Evolutionary conservation across 2,888 invertebrate genomes (phyloP).

Genomic region (Luperina testacea): DNA sequence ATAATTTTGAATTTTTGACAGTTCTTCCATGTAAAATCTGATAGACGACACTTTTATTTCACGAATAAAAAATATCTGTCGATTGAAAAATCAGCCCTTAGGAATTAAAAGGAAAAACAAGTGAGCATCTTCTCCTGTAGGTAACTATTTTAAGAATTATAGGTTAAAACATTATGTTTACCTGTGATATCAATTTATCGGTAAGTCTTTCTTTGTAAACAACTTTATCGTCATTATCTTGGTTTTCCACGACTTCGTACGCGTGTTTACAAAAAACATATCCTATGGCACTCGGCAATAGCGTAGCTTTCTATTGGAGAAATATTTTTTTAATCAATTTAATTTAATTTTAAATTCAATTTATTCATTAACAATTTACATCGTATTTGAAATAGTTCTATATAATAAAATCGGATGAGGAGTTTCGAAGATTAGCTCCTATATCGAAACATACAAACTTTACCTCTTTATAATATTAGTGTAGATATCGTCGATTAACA

Average conservation of each 20-base stretch:
- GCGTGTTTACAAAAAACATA: background rate
- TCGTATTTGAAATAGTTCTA: no score
- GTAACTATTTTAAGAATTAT: background rate
- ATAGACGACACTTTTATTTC: no score
- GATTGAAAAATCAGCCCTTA: no score
- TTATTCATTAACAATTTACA: no score
- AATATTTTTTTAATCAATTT: no score
- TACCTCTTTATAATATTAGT: background rate
- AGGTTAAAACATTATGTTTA: background rate
- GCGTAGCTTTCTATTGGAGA: no score
- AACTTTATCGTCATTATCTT: background rate
- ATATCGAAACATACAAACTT: background rate
- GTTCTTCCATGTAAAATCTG: no score
- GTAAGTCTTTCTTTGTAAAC: background rate
- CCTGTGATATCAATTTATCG: background rate
- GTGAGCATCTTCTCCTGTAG: background rate
- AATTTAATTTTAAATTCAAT: no score
- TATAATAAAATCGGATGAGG: no score
- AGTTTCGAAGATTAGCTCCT: background rate
- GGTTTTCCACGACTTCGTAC: background rate
- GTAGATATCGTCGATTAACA: constrained; percentile 1
- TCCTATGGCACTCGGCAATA: no score
- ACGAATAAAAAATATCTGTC: no score
- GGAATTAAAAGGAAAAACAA: background rate
- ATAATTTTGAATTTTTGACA: no score